Conservation (phyloP, 2,888 invertebrate species). For the Coleophora flavipennella region DNA sequence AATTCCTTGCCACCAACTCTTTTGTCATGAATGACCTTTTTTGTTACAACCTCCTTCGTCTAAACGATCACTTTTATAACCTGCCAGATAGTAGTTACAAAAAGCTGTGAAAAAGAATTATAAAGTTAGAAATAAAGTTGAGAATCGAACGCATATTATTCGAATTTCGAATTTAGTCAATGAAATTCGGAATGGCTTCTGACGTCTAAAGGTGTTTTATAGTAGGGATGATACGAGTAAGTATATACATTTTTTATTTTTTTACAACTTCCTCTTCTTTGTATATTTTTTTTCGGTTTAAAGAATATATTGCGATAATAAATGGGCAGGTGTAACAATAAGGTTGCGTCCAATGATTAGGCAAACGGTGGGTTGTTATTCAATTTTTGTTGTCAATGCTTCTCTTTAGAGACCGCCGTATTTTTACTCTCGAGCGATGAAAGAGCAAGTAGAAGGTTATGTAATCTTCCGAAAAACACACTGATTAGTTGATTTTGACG, state of each 20-base stretch:
- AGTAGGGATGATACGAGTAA: conserved; percentile 38
- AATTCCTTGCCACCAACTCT: conserved; percentile 47
- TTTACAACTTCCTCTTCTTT: conserved; percentile 63
- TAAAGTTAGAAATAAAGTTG: conserved; percentile 22
- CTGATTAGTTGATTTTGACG: too few species aligned
- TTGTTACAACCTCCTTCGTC: conserved; percentile 30
- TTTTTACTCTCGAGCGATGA: too few species aligned
- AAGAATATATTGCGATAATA: conserved; percentile 49
- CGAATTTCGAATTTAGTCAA: conserved; percentile 37
- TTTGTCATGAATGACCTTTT: conserved; percentile 37
- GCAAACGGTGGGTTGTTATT: conserved; percentile 42
- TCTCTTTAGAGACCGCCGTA: conserved; percentile 31
- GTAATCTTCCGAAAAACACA: too few species aligned
- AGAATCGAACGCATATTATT: conserved; percentile 23
- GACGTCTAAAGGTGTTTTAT: conserved; percentile 36
- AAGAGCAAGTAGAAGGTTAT: too few species aligned
- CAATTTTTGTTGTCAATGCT: conserved; percentile 37
- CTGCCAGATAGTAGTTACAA: conserved; percentile 15
- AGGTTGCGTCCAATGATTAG: conserved; percentile 54
- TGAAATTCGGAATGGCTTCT: conserved; percentile 38
- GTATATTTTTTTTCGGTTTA: conserved; percentile 35
- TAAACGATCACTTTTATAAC: conserved; percentile 25
- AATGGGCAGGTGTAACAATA: conserved; percentile 58
- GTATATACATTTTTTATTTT: too few species aligned
- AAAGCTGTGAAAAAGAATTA: conserved; percentile 14